phyloP scores from a whole-genome alignment of 2,113 vertebrate species.

The Alligator mississippiensis region DNA sequence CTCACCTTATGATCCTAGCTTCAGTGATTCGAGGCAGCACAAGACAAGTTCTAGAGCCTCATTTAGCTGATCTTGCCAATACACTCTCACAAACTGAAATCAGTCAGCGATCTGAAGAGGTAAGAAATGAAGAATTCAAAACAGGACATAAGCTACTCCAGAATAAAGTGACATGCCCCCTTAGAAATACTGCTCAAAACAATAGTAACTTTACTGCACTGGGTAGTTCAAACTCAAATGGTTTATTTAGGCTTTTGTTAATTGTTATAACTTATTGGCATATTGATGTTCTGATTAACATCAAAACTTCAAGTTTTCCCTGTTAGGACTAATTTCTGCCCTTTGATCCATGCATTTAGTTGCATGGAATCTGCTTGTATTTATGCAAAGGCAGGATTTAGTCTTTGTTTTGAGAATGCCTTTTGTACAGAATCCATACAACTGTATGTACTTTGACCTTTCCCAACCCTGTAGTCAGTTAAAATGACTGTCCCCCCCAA shows the following conservation, averaged over 20 bases:
- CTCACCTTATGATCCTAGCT: constrained; percentile 85
- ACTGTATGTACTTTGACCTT: neutral
- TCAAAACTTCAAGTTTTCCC: neutral
- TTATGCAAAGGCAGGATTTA: neutral
- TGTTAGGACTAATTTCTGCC: neutral
- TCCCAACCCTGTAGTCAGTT: neutral
- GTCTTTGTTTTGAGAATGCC: neutral
- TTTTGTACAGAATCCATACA: neutral
- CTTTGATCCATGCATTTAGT: neutral
- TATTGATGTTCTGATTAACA: neutral
- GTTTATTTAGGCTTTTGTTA: neutral
- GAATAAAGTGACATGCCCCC: neutral
- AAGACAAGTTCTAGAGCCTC: constrained; percentile 78
- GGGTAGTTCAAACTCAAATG: neutral
- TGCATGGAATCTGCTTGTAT: neutral
- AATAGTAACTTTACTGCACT: neutral
- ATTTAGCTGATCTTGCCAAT: constrained; percentile 78
- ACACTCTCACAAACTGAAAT: constrained; percentile 78
- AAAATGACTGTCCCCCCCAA: neutral
- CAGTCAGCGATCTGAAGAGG: constrained; percentile 87
- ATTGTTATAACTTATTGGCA: neutral
- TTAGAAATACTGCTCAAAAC: neutral
- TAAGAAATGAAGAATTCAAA: constrained; percentile 69
- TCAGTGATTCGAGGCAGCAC: constrained; percentile 85
- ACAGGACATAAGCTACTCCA: neutral